These are phyloP conservation scores for Auanema sp. DNA, from an alignment of 2,888 invertebrate species.

Conservation along the genomic window DNA sequence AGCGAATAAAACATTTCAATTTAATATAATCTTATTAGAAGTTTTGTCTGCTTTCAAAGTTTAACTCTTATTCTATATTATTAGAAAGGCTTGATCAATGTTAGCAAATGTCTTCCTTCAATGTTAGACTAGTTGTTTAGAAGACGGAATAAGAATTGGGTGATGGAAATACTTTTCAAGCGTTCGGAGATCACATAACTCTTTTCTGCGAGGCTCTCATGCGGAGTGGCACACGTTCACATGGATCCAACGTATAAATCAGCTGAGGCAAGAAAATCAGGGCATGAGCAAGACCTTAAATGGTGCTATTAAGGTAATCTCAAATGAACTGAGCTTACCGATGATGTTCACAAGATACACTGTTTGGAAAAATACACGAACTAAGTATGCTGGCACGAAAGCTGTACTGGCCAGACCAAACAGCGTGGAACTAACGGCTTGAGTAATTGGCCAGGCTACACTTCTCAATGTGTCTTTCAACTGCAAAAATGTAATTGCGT, in stretches of 20 bases:
- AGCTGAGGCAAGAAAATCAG: constrained; percentile 62
- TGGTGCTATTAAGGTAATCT: not conserved
- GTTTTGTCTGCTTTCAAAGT: too few relatives aligned
- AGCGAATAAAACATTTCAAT: too few relatives aligned
- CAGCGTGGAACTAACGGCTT: constrained; percentile 60
- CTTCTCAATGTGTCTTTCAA: constrained; percentile 59
- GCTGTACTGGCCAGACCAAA: constrained; percentile 50
- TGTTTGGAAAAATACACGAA: constrained; percentile 63
- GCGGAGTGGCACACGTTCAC: constrained; percentile 57
- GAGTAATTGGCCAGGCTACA: constrained; percentile 62
- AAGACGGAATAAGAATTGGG: too few relatives aligned
- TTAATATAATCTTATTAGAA: too few relatives aligned
- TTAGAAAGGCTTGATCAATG: too few relatives aligned
- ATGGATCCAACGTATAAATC: constrained; percentile 60
- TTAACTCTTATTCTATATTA: too few relatives aligned
- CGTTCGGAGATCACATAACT: too few relatives aligned
- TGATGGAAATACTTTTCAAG: too few relatives aligned
- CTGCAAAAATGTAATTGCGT: constrained; percentile 20
- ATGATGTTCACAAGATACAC: constrained; percentile 62
- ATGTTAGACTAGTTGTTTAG: too few relatives aligned
- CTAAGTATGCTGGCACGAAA: constrained; percentile 61
- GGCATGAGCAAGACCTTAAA: constrained; percentile 53
- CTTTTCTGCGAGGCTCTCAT: constrained; percentile 22
- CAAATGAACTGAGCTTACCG: constrained; percentile 24
- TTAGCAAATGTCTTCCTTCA: too few relatives aligned